phyloP scores from a whole-genome alignment of 92 coral and sea anemone genomes.

The Ricordea florida region DNA sequence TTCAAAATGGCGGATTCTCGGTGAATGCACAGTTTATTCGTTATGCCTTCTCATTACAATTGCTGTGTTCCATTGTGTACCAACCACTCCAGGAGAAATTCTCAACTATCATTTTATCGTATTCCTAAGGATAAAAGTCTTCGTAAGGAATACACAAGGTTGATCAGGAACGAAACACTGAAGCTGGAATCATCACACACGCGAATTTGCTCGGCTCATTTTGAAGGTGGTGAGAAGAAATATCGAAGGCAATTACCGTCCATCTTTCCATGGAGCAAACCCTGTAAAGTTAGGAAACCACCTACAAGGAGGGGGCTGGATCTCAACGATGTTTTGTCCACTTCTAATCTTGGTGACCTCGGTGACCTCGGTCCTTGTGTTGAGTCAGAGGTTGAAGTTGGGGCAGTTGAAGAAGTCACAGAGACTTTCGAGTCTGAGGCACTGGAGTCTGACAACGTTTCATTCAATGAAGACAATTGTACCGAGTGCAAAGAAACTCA shows the following conservation, averaged over 20 bases:
- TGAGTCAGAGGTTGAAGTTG: constrained; percentile 42
- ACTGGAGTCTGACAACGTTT: constrained; percentile 38
- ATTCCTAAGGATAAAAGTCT: constrained; percentile 41
- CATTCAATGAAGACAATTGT: constrained; percentile 14
- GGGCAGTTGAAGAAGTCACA: constrained; percentile 27
- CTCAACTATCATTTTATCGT: constrained; percentile 41
- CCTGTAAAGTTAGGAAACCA: constrained; percentile 42
- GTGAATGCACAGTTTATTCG: not conserved
- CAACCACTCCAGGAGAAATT: constrained; percentile 43
- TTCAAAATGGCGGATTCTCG: constrained; percentile 10
- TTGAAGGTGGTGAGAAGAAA: constrained; percentile 58
- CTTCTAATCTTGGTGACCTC: constrained; percentile 26
- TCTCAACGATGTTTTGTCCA: constrained; percentile 44
- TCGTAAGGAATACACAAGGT: constrained; percentile 32
- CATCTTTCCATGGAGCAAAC: constrained; percentile 43
- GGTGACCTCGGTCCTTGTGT: constrained; percentile 26
- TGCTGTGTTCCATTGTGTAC: constrained; percentile 53
- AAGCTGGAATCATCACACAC: constrained; percentile 46
- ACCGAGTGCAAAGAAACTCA: constrained; percentile 37
- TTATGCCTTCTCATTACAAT: constrained; percentile 52
- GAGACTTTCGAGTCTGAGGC: constrained; percentile 29
- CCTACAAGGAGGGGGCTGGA: constrained; percentile 41
- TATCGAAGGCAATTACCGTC: constrained; percentile 34
- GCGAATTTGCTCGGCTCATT: constrained; percentile 44
- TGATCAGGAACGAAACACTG: constrained; percentile 39